These are phyloP conservation scores for Oscheius sp. DNA, from an alignment of 1,140 invertebrate species.

Conservation along the genomic window DNA sequence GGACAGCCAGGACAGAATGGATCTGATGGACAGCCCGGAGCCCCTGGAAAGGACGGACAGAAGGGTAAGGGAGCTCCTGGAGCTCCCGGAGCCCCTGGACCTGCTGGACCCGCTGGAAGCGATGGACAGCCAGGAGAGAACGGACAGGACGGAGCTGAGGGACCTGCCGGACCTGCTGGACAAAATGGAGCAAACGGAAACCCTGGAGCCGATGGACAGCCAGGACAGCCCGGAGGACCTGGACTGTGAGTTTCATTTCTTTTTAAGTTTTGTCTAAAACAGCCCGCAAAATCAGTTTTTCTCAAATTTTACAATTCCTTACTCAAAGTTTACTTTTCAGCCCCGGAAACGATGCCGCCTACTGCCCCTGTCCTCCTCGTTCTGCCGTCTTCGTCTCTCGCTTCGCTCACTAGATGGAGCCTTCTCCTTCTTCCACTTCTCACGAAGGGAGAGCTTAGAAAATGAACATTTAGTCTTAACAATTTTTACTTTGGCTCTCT, in stretches of 20 bases:
- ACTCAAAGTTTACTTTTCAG: too few species aligned
- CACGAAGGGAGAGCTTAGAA: neutral
- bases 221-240: conserved; percentile 14
- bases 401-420: neutral
- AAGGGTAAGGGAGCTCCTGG: conserved; percentile 27
- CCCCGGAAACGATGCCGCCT: conserved; percentile 30
- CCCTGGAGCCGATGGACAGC: conserved; percentile 6
- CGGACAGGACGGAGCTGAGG: conserved; percentile 16
- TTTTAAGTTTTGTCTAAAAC: neutral
- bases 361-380: conserved; percentile 32
- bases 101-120: conserved; percentile 21
- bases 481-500: too few species aligned
- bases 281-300: too few species aligned
- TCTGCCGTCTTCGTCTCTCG: conserved; percentile 23
- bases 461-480: too few species aligned
- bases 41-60: conserved; percentile 16
- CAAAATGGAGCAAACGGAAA: conserved; percentile 14
- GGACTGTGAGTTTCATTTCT: conserved; percentile 2
- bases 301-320: too few species aligned
- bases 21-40: conserved; percentile 26
- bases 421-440: neutral
- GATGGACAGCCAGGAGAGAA: conserved; percentile 19
- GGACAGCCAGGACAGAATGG: conserved; percentile 32
- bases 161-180: conserved; percentile 22
- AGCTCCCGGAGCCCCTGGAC: conserved; percentile 32